Evolutionary conservation across 2,797 vertebrate genomes (phyloP).

Genomic region (Sphenodon punctatus): DNA sequence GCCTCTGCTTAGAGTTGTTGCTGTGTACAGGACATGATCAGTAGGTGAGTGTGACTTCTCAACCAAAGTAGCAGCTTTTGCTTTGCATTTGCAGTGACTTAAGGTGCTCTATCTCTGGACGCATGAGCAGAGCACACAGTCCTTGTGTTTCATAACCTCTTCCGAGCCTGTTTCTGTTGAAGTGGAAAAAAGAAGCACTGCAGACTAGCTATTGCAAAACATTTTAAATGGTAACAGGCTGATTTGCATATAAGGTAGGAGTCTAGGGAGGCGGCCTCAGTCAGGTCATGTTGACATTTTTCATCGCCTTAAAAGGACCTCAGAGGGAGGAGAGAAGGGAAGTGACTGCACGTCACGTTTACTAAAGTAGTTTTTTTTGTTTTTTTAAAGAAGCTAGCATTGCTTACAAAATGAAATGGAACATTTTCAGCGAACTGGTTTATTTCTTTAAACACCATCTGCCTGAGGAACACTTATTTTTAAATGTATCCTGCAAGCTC

Average conservation of each 20-base stretch:
- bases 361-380: too few relatives aligned
- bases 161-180: background rate
- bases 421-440: background rate
- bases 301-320: background rate
- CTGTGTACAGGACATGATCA: background rate
- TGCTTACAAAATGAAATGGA: background rate
- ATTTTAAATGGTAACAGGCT: background rate
- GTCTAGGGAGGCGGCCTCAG: background rate
- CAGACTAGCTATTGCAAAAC: background rate
- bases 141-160: background rate
- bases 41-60: background rate
- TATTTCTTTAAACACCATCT: background rate
- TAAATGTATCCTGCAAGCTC: background rate
- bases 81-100: background rate
- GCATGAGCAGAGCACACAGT: background rate
- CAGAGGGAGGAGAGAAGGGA: background rate
- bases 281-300: background rate
- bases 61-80: background rate
- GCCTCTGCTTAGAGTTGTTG: background rate
- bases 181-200: background rate
- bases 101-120: background rate
- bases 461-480: background rate
- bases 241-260: background rate
- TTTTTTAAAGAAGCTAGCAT: too few relatives aligned
- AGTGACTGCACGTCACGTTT: background rate